These are phyloP conservation scores for Troides oblongomaculatus DNA, from an alignment of 2,888 invertebrate species.

Conservation along the genomic window DNA sequence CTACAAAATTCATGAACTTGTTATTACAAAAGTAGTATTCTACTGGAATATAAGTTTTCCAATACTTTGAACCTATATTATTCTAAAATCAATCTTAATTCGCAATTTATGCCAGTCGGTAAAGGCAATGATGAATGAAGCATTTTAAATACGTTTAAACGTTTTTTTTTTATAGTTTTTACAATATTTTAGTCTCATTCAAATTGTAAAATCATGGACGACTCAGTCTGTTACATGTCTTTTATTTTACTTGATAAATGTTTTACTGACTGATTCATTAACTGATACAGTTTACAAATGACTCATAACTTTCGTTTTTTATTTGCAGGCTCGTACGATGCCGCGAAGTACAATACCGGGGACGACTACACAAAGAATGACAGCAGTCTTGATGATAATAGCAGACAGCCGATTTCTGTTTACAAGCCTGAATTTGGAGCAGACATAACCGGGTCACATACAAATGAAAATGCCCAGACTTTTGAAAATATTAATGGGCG, in stretches of 20 bases:
- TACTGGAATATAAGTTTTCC: too few species aligned
- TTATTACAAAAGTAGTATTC: too few species aligned
- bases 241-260: slow-evolving; percentile 63
- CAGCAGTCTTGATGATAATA: slow-evolving; percentile 46
- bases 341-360: slow-evolving; percentile 67
- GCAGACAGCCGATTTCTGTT: slow-evolving; percentile 50
- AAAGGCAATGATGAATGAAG: too few species aligned
- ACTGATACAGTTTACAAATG: slow-evolving; percentile 62
- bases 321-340: slow-evolving; percentile 74
- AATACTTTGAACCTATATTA: too few species aligned
- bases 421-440: slow-evolving; percentile 48
- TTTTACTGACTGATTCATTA: slow-evolving; percentile 51
- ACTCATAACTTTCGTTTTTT: slow-evolving; percentile 71
- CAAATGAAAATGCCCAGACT: slow-evolving; percentile 51
- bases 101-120: too few species aligned
- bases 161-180: too few species aligned
- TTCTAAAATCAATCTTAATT: too few species aligned
- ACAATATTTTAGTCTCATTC: too few species aligned
- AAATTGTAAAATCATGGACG: too few species aligned
- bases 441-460: slow-evolving; percentile 48
- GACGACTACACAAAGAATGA: slow-evolving; percentile 59
- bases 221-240: neutral
- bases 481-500: slow-evolving; percentile 40
- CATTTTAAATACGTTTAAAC: too few species aligned
- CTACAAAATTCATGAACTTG: too few species aligned